These are phyloP conservation scores for Resseliella maxima DNA, from an alignment of 2,888 invertebrate species.

Conservation along the genomic window DNA sequence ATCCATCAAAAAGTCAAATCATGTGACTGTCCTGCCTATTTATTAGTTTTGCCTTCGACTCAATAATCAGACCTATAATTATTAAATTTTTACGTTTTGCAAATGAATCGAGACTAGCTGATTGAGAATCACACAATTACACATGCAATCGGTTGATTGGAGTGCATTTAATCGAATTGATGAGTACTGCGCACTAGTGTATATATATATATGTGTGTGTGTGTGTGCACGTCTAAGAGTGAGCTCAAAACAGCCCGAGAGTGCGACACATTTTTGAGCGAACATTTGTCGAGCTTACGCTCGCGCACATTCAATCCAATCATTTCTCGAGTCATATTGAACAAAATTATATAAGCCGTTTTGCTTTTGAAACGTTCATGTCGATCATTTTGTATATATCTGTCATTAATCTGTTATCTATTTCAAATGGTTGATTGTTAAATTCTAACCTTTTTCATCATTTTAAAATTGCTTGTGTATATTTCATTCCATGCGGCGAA, in stretches of 20 bases:
- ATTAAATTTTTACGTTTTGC: background rate
- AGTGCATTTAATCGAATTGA: background rate
- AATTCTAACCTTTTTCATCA: constrained; percentile 28
- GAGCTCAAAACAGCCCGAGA: too few relatives aligned
- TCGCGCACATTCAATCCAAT: too few relatives aligned
- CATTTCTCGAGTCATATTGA: background rate
- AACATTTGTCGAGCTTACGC: background rate
- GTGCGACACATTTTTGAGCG: too few relatives aligned
- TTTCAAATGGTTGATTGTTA: background rate
- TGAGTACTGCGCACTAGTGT: too few relatives aligned
- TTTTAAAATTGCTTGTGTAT: background rate
- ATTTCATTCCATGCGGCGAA: background rate
- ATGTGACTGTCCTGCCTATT: background rate
- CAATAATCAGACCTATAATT: background rate
- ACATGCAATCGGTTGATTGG: too few relatives aligned
- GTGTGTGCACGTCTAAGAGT: too few relatives aligned
- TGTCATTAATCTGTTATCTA: background rate
- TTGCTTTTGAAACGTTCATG: background rate
- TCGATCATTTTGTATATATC: constrained; percentile 1
- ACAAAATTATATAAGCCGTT: constrained; percentile 28
- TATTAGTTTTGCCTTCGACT: background rate
- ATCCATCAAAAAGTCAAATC: background rate
- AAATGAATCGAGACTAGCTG: background rate
- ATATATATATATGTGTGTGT: too few relatives aligned
- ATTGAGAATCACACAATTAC: background rate